phyloP scores from a whole-genome alignment of 2,888 invertebrate species.

The Chrysolina americana region DNA sequence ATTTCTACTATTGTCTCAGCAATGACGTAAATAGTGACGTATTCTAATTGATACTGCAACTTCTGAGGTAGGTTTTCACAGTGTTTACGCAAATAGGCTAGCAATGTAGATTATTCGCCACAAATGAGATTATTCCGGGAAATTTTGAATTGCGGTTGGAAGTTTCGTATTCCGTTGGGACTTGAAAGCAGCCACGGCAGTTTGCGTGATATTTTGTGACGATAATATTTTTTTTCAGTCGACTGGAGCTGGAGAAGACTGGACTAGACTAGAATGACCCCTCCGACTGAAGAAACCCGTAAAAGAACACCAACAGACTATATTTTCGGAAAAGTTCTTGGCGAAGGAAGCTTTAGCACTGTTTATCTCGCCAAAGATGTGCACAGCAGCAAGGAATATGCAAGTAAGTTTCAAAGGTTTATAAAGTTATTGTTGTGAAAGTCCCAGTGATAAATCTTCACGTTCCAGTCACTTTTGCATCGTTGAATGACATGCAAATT shows the following conservation, averaged over 20 bases:
- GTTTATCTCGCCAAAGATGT: conserved; percentile 96
- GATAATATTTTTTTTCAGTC: conserved; percentile 19
- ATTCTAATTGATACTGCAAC: conserved; percentile 23
- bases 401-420: conserved; percentile 80
- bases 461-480: neutral
- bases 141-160: conserved; percentile 21
- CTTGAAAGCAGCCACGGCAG: neutral
- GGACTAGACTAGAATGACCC: conserved; percentile 56
- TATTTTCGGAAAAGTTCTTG: conserved; percentile 94
- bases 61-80: conserved; percentile 37
- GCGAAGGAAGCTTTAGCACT: conserved; percentile 97
- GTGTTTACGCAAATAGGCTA: conserved; percentile 32
- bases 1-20: conserved; percentile 39
- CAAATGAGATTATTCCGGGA: conserved; percentile 20
- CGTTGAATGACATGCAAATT: neutral
- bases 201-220: neutral
- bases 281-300: conserved; percentile 68
- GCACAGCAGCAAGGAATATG: conserved; percentile 90
- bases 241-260: neutral
- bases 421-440: neutral
- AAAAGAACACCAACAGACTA: conserved; percentile 90
- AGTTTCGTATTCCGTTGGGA: neutral
- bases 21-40: conserved; percentile 42
- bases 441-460: no score
- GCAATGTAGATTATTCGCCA: conserved; percentile 15